Percentiles rank a stretch among this genome's conserved stretches.
Conservation (phyloP, 2,888 invertebrate genomes). For the Sarcophaga caerulescens region DNA sequence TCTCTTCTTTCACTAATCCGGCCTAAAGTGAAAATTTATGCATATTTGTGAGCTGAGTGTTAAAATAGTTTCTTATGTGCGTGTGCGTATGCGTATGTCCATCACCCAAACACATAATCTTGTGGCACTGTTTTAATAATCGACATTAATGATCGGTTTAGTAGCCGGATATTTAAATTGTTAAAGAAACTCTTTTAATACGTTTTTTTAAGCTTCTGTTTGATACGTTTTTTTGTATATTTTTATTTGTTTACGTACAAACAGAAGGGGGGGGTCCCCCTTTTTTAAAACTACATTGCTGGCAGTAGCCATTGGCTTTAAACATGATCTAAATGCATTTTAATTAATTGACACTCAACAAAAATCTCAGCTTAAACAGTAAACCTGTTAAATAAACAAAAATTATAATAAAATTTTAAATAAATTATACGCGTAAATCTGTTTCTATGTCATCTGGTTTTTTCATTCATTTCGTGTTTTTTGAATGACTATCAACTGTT, state of each 20-base stretch:
- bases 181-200: neutral
- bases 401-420: neutral
- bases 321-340: constrained; percentile 43
- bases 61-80: neutral
- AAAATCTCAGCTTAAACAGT: neutral
- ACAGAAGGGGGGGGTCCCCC: neutral
- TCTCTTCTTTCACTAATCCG: constrained; percentile 13
- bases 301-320: neutral
- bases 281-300: neutral
- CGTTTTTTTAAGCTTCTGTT: constrained; percentile 39
- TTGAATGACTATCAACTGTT: too few species aligned
- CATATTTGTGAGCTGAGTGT: constrained; percentile 10
- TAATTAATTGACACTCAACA: constrained; percentile 45
- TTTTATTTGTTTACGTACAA: neutral
- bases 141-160: constrained; percentile 26
- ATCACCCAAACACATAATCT: neutral
- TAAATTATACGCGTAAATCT: neutral
- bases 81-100: neutral
- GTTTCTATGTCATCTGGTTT: neutral
- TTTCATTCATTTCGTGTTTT: neutral
- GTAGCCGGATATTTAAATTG: constrained; percentile 47
- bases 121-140: constrained; percentile 12
- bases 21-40: constrained; percentile 40
- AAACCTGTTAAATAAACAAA: neutral
- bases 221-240: neutral